A percentile compares a stretch with the other conserved stretches of the same genome.
Evolutionary conservation across 2,888 invertebrate species (phyloP).

Genomic region (Physocephala rufipes): DNA sequence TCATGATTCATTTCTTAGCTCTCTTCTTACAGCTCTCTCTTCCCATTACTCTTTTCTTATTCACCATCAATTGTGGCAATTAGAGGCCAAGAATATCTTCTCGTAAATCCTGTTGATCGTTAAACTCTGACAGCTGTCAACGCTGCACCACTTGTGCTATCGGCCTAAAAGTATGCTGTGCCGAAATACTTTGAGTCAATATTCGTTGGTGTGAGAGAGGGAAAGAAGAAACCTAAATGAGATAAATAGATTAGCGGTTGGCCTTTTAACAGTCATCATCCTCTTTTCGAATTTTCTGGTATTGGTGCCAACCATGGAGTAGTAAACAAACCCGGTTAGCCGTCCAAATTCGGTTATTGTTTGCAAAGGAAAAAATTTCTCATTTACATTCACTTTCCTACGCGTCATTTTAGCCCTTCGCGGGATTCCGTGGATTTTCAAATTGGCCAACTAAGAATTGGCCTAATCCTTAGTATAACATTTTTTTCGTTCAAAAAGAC

Average conservation of each 20-base stretch:
- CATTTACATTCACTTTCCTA: too few species aligned
- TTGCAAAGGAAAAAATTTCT: too few species aligned
- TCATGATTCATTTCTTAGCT: constrained; percentile 48
- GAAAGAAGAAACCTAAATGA: too few species aligned
- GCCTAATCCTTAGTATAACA: too few species aligned
- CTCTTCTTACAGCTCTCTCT: not conserved
- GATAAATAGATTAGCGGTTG: too few species aligned
- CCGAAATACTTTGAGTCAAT: constrained; percentile 27
- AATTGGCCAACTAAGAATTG: too few species aligned
- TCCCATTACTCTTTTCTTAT: too few species aligned
- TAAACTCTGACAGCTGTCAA: constrained; percentile 36
- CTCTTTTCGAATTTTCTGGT: not conserved
- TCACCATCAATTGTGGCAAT: constrained; percentile 40
- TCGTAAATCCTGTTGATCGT: constrained; percentile 37
- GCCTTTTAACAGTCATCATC: too few species aligned
- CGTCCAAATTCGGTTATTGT: not conserved
- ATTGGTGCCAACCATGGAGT: not conserved
- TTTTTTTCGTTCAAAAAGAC: too few species aligned
- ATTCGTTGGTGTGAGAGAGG: constrained; percentile 20
- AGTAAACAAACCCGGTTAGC: not conserved
- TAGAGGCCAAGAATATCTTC: constrained; percentile 37
- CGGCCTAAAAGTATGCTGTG: not conserved
- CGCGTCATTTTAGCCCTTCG: too few species aligned
- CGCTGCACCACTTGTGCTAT: not conserved
- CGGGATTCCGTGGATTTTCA: too few species aligned